A percentile compares a stretch with the other conserved stretches of the same genome.
These are phyloP conservation scores for Pteria penguin DNA, from an alignment of 2,888 invertebrate species.

Conservation along the genomic window DNA sequence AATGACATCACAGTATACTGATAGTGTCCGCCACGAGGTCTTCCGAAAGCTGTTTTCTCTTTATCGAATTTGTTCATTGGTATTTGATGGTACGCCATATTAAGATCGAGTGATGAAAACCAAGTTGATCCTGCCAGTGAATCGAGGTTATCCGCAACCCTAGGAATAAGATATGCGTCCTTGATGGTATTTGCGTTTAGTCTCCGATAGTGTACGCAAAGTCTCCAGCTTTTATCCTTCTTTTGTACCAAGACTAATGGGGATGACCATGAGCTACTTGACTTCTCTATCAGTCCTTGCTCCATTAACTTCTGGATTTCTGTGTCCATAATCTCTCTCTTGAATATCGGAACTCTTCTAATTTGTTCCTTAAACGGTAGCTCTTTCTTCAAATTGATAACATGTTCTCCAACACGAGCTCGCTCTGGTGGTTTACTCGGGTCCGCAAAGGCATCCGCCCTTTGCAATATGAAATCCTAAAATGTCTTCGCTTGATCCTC, in stretches of 20 bases:
- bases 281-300: too few relatives aligned
- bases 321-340: too few relatives aligned
- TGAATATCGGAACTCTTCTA: too few relatives aligned
- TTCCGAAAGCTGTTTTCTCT: constrained; percentile 30
- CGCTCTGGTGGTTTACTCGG: too few relatives aligned
- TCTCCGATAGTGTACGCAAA: constrained; percentile 39
- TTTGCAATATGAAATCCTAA: too few relatives aligned
- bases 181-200: constrained; percentile 44
- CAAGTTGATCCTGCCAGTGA: constrained; percentile 27
- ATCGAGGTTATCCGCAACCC: constrained; percentile 41
- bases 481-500: too few relatives aligned
- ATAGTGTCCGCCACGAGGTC: constrained; percentile 14
- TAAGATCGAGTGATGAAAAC: constrained; percentile 36
- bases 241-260: constrained; percentile 9
- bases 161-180: constrained; percentile 45
- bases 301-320: too few relatives aligned
- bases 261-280: too few relatives aligned
- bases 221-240: constrained; percentile 38
- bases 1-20: constrained; percentile 19
- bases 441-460: too few relatives aligned
- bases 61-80: constrained; percentile 7
- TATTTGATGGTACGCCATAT: constrained; percentile 32
- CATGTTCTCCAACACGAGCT: too few relatives aligned
- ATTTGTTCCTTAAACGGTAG: too few relatives aligned
- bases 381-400: too few relatives aligned